phyloP scores from a whole-genome alignment of 2,797 vertebrate genomes.

The Hoplostethus atlanticus region DNA sequence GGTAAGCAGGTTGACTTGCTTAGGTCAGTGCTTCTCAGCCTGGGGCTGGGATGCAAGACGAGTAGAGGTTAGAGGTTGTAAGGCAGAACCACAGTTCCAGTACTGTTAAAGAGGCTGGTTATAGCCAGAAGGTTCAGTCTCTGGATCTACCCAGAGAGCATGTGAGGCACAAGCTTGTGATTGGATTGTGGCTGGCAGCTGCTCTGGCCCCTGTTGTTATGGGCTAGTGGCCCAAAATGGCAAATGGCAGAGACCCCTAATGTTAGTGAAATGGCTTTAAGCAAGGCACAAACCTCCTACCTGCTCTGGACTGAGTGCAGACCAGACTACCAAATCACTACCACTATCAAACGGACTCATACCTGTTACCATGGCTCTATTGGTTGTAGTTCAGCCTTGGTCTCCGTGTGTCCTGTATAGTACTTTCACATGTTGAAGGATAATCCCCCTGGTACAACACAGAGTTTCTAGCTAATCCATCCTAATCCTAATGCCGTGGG shows the following conservation, averaged over 20 bases:
- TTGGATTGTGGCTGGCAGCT: constrained; percentile 15
- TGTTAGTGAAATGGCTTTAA: constrained; percentile 11
- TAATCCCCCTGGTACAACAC: constrained; percentile 70
- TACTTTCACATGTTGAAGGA: constrained; percentile 66
- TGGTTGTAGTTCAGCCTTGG: constrained; percentile 18
- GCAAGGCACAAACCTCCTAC: background rate
- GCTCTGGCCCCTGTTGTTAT: constrained; percentile 13
- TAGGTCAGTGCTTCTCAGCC: too few species aligned
- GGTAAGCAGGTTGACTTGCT: too few species aligned
- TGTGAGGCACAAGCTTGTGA: constrained; percentile 8
- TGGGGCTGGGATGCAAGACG: background rate
- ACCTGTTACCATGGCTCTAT: constrained; percentile 33
- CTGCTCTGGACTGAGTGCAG: constrained; percentile 10
- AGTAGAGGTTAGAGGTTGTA: background rate
- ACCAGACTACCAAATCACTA: constrained; percentile 2
- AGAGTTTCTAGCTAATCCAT: constrained; percentile 72
- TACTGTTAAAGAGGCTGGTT: constrained; percentile 7
- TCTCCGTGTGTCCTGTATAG: constrained; percentile 21
- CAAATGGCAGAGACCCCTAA: constrained; percentile 12
- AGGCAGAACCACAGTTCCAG: too few species aligned
- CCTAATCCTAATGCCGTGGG: constrained; percentile 75
- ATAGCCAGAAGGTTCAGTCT: constrained; percentile 3
- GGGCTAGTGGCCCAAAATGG: constrained; percentile 14
- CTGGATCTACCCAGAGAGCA: constrained; percentile 1
- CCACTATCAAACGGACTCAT: constrained; percentile 2